These are phyloP conservation scores for Sebastes jordani DNA, from an alignment of 2,797 vertebrate genomes.

Conservation along the genomic window DNA sequence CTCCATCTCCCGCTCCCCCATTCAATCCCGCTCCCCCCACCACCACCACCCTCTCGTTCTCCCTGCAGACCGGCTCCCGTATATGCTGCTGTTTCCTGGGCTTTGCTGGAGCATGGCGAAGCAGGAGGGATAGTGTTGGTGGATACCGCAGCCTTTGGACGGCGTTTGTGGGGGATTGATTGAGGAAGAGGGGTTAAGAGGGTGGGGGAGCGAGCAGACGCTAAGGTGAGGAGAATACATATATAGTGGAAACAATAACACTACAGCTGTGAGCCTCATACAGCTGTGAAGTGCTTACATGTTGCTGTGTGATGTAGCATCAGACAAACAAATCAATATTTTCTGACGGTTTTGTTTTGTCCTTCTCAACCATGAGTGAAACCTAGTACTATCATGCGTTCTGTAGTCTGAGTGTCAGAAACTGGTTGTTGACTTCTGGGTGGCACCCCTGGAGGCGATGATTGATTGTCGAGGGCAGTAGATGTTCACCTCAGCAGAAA, in stretches of 20 bases:
- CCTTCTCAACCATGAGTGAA: background rate
- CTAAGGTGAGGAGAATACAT: constrained; percentile 47
- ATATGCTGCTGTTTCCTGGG: constrained; percentile 76
- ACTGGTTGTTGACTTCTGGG: constrained; percentile 39
- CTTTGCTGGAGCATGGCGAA: constrained; percentile 72
- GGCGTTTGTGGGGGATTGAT: constrained; percentile 62
- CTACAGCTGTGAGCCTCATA: background rate
- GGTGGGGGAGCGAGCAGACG: constrained; percentile 32
- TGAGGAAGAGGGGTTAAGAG: constrained; percentile 67
- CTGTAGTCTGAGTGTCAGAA: constrained; percentile 33
- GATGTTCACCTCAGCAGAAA: constrained; percentile 77
- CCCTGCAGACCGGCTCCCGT: constrained; percentile 65
- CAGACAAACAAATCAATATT: background rate
- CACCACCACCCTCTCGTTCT: constrained; percentile 25
- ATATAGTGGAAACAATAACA: constrained; percentile 40
- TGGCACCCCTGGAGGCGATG: constrained; percentile 57
- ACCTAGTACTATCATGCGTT: background rate
- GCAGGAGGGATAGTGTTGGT: constrained; percentile 55
- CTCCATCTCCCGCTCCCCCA: constrained; percentile 56
- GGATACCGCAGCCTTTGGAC: constrained; percentile 44
- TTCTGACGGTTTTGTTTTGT: background rate
- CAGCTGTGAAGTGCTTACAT: constrained; percentile 11
- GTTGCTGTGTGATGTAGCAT: background rate
- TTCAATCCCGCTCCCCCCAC: constrained; percentile 51
- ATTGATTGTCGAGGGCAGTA: constrained; percentile 63